A percentile compares a stretch with the other conserved stretches of the same genome.
Evolutionary conservation across 2,888 invertebrate genomes (phyloP).

Genomic region (Dryobotodes eremita): DNA sequence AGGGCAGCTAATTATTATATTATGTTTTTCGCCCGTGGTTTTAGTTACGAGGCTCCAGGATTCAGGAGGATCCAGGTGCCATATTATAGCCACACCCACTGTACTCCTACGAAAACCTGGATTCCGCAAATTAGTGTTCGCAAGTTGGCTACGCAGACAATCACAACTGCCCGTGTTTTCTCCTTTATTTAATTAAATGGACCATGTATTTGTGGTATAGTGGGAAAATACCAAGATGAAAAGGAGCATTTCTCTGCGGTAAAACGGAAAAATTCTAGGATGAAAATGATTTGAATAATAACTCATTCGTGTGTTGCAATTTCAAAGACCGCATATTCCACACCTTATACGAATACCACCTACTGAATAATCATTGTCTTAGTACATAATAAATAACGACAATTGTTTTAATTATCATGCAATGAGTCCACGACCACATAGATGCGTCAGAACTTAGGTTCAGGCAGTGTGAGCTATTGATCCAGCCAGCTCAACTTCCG

Average conservation of each 20-base stretch:
- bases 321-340: slow-evolving; percentile 31
- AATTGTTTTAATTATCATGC: slow-evolving; percentile 64
- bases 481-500: slow-evolving; percentile 78
- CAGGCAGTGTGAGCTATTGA: slow-evolving; percentile 63
- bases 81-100: neutral
- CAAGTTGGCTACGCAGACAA: neutral
- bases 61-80: no score
- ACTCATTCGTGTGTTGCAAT: slow-evolving; percentile 25
- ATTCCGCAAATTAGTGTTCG: slow-evolving; percentile 4
- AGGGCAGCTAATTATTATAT: neutral
- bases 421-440: slow-evolving; percentile 61
- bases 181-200: slow-evolving; percentile 9
- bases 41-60: neutral
- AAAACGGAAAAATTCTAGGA: neutral
- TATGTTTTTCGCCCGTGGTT: neutral
- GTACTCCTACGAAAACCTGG: neutral
- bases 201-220: neutral
- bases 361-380: slow-evolving; percentile 50
- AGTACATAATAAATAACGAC: slow-evolving; percentile 50
- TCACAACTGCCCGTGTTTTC: neutral
- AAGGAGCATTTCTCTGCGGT: neutral
- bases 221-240: neutral
- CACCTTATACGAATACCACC: slow-evolving; percentile 40
- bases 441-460: slow-evolving; percentile 68
- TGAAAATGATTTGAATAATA: slow-evolving; percentile 19